Conservation (phyloP, 2,888 invertebrate genomes). For the Clanis bilineata region DNA sequence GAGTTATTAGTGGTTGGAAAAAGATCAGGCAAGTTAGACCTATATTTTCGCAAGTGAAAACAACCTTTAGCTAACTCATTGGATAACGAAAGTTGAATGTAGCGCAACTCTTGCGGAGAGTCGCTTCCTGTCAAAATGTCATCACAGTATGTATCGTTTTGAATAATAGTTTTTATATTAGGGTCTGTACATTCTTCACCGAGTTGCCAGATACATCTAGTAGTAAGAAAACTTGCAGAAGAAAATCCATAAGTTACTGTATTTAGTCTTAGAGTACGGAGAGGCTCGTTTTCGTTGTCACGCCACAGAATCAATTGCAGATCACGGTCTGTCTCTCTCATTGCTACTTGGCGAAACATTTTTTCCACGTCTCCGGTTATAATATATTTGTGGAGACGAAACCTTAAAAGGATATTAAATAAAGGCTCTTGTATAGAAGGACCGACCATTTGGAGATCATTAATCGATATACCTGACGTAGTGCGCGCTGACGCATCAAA, state of each 20-base stretch:
- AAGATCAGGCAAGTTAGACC: background rate
- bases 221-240: background rate
- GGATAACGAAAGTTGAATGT: background rate
- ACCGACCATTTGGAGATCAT: constrained; percentile 22
- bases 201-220: background rate
- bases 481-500: constrained; percentile 22
- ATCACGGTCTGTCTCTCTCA: background rate
- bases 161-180: background rate
- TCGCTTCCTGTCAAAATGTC: background rate
- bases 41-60: background rate
- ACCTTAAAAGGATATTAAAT: constrained; percentile 11
- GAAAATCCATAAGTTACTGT: background rate
- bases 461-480: constrained; percentile 16
- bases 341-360: background rate
- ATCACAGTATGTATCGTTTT: background rate
- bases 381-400: background rate
- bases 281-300: background rate
- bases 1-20: background rate
- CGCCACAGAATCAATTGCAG: background rate
- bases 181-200: background rate
- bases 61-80: background rate
- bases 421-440: constrained; percentile 23
- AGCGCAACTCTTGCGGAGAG: background rate
- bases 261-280: background rate
- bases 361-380: background rate